Evolutionary conservation across 1,140 invertebrate species (phyloP).

Genomic region (Mercenaria mercenaria): DNA sequence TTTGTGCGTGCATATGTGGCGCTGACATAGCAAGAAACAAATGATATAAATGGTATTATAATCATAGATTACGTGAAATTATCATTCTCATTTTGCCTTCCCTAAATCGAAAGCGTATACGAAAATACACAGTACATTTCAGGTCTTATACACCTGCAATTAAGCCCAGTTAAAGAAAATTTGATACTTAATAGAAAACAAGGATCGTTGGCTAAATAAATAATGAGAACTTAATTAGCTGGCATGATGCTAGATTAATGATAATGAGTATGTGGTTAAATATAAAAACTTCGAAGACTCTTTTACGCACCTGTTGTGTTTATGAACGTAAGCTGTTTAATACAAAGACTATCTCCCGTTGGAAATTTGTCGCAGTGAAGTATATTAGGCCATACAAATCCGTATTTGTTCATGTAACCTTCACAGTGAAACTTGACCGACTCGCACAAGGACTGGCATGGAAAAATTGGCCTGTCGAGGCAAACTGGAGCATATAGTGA

Average conservation of each 20-base stretch:
- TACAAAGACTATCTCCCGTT: constrained; percentile 90
- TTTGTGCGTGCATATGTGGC: no score
- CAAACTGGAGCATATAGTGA: constrained; percentile 91
- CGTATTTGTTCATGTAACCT: constrained; percentile 88
- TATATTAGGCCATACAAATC: constrained; percentile 91
- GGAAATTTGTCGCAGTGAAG: constrained; percentile 90
- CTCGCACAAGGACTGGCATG: constrained; percentile 89
- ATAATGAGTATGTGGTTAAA: neutral
- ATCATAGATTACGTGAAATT: no score
- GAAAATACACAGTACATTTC: no score
- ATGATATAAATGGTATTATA: no score
- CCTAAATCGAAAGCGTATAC: no score
- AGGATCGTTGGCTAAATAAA: neutral
- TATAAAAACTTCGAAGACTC: neutral
- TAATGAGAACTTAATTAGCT: neutral
- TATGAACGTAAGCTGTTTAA: constrained; percentile 80
- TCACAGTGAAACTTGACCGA: constrained; percentile 89
- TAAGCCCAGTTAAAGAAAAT: neutral
- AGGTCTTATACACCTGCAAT: neutral
- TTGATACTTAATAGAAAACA: neutral
- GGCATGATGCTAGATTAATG: neutral
- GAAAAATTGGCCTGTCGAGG: constrained; percentile 77
- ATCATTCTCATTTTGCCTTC: no score
- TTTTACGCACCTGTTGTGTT: constrained; percentile 42
- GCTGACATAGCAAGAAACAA: no score